Conservation (phyloP, 2,888 invertebrate species). For the Heliconius hortense region DNA sequence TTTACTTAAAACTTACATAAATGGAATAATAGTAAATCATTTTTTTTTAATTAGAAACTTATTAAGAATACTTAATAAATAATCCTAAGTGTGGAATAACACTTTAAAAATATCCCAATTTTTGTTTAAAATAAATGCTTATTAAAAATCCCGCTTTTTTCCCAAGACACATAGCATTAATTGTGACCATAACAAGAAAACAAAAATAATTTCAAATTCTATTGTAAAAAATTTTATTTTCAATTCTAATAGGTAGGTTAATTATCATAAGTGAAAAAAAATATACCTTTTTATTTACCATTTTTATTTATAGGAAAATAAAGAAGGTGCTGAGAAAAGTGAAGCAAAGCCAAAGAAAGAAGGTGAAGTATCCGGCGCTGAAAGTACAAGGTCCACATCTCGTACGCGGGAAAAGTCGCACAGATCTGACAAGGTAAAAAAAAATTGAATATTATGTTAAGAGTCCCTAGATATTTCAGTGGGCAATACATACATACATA, state of each 20-base stretch:
- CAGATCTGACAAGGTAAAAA: conserved; percentile 76
- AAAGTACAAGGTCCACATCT: conserved; percentile 63
- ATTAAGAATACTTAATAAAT: too few relatives aligned
- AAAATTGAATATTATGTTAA: background rate
- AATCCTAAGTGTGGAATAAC: too few relatives aligned
- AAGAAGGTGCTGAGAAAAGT: conserved; percentile 62
- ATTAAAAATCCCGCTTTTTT: too few relatives aligned
- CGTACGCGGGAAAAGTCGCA: conserved; percentile 69
- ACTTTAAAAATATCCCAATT: too few relatives aligned
- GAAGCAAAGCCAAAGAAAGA: conserved; percentile 69
- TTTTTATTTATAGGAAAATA: conserved; percentile 50
- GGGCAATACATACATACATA: too few relatives aligned
- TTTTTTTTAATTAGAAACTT: too few relatives aligned
- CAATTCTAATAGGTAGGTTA: background rate
- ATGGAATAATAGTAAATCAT: too few relatives aligned
- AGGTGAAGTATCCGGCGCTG: conserved; percentile 68
- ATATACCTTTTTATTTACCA: background rate
- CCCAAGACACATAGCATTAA: background rate
- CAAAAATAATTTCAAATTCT: background rate
- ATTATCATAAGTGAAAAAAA: background rate
- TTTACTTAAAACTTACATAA: too few relatives aligned
- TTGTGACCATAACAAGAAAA: background rate
- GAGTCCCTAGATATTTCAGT: too few relatives aligned
- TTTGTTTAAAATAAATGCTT: too few relatives aligned
- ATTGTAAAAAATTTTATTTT: too few relatives aligned